These are phyloP conservation scores for Dicycla oo DNA, from an alignment of 2,888 invertebrate species.

Conservation along the genomic window DNA sequence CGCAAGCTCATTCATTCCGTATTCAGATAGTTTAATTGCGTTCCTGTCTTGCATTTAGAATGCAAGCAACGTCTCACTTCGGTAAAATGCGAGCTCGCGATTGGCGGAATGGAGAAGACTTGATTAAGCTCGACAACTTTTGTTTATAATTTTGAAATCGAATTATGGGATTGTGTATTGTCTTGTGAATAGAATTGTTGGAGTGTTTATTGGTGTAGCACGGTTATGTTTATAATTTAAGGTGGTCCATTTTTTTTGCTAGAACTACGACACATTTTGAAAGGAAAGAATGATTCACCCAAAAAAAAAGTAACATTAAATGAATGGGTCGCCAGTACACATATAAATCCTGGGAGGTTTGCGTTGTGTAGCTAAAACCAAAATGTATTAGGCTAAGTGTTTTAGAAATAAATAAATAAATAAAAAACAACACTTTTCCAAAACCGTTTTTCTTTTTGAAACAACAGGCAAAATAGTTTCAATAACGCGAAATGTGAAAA, in stretches of 20 bases:
- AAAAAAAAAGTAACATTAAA: too few relatives aligned
- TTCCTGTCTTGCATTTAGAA: constrained; percentile 75
- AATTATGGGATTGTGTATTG: constrained; percentile 54
- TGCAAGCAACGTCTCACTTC: constrained; percentile 71
- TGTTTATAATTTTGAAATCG: constrained; percentile 61
- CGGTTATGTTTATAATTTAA: not conserved
- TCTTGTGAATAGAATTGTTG: constrained; percentile 27
- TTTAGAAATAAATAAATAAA: too few relatives aligned
- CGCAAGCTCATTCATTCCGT: constrained; percentile 69
- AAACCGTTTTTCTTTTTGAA: too few relatives aligned
- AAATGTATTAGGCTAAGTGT: too few relatives aligned
- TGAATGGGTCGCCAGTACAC: too few relatives aligned
- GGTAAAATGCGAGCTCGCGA: constrained; percentile 60
- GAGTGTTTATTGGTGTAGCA: not conserved
- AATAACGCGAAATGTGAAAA: too few relatives aligned
- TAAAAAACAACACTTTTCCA: too few relatives aligned
- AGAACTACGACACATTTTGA: not conserved
- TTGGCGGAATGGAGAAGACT: constrained; percentile 57
- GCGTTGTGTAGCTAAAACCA: too few relatives aligned
- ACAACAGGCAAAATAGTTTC: too few relatives aligned
- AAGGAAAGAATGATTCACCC: too few relatives aligned
- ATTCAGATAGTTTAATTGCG: constrained; percentile 80
- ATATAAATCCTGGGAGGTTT: too few relatives aligned
- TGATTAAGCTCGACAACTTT: constrained; percentile 64
- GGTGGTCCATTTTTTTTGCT: not conserved